Evolutionary conservation across 2,797 vertebrate species (phyloP), one percentile per base, ranked within the genome.

Genomic region (Centroberyx gerrardi): DNA sequence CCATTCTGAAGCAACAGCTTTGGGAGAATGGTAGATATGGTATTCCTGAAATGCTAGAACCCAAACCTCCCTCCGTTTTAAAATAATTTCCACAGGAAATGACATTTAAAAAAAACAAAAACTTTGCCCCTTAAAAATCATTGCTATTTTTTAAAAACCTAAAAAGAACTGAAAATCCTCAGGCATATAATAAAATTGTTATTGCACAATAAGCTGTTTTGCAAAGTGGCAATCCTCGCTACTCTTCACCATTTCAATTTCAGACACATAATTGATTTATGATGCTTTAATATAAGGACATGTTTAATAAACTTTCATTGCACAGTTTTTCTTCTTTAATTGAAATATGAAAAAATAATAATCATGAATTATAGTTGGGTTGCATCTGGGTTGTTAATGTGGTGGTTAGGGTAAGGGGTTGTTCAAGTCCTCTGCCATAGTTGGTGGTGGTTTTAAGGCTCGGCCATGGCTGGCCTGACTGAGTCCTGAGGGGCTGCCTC

Each of bases 51-150:
- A 92, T 87, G 82, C 78, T 91, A 62, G 53, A 89, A 84, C 29
- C 78, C 82, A 82, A 83, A 81, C 46, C 58, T 72, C 70, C 70
- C 63, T 51, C 78, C 58, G 73, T 83, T 88, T 87, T 82, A 88
- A 93, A 88, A 94, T 93, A 92, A 97, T 98, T 98, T 98, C 97
- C 96, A 98, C 96, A 98, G 97, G 97, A 98, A 98, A 98, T 96
- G 90, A 85, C 90, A 94, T 94, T 80, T 48, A 75, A 65, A 62
- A 40, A 40, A 40, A 44, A 61, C 86, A 89, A 92, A 94, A 90
- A 86, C 87, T 91, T 90, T 80, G 82, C 88, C 94, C 72, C 80
- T 85, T 92, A 90, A 90, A 95, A 93, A 87, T 82, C 80, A 90
- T 75, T 78, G 70, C 61, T 82, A 70, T 84, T 85, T 69, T 84